Percentiles rank a stretch among this genome's conserved stretches.
phyloP scores from a whole-genome alignment of 2,888 invertebrate species.

The Brachynemurus nebulosus region DNA sequence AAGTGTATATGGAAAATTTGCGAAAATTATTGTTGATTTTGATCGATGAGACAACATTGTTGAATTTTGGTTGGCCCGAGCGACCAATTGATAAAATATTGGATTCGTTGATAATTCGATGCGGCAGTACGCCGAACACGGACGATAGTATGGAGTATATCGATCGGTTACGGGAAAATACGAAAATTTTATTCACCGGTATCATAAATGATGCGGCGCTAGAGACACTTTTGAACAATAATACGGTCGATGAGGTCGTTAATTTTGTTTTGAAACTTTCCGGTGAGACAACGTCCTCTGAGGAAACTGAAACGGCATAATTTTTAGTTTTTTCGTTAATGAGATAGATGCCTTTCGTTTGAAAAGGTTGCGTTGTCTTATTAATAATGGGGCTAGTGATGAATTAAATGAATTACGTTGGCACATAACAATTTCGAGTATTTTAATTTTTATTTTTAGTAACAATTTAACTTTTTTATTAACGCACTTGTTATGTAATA shows the following conservation, averaged over 20 bases:
- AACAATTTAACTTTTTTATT: no score
- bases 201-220: slow-evolving; percentile 73
- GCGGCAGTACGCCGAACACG: slow-evolving; percentile 54
- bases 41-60: slow-evolving; percentile 58
- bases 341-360: no score
- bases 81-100: slow-evolving; percentile 57
- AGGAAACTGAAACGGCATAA: not conserved
- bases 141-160: slow-evolving; percentile 46
- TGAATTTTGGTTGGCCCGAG: slow-evolving; percentile 59
- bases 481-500: no score
- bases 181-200: slow-evolving; percentile 70
- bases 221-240: slow-evolving; percentile 65
- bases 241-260: slow-evolving; percentile 79
- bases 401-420: no score
- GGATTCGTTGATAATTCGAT: slow-evolving; percentile 63
- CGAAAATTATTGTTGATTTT: slow-evolving; percentile 57
- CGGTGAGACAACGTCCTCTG: not conserved
- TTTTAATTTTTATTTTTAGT: no score
- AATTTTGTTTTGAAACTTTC: slow-evolving; percentile 58
- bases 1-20: slow-evolving; percentile 54
- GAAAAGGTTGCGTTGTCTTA: no score
- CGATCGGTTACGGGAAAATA: slow-evolving; percentile 65
- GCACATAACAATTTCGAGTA: no score
- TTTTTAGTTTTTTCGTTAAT: no score
- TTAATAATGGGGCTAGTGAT: no score